Evolutionary conservation across 2,797 vertebrate species (phyloP), one percentile per base, ranked within the genome.

Genomic region (Cryptoblepharus egeriae): DNA sequence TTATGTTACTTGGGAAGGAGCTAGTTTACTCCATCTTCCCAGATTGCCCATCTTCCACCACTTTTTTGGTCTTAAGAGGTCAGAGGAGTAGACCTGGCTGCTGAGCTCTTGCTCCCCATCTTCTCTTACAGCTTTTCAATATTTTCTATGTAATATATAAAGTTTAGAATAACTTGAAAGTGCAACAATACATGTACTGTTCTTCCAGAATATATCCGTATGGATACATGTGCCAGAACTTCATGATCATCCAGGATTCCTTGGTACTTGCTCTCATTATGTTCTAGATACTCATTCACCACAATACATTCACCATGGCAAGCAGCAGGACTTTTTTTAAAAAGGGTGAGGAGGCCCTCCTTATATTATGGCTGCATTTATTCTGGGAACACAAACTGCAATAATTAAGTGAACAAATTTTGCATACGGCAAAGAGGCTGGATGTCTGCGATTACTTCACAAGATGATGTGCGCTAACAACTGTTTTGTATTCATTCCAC

Each of bases 391-490:
- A 7, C 32, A 55, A 79, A 12, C 24, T 32, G 12, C 67, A 30
- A 3, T 58, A 20, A 16, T 58, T 20, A 70, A 30, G 28, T 24
- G 32, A 58, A 58, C 37, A 5, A 58, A 12, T 69, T 37, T 58
- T 24, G 55, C 6, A 6, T 13, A 15, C 26, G 30, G 58, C 65
- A 79, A 35, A 68, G 35, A 37, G 55, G 8, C 28, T 45, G 67
- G 69, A n/a, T 79, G 13, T 83, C 64, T 85, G 75, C 39, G 78
- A 75, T 37, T 86, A 64, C 28, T 32, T 32, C 64, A 4, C 49
- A 5, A 18, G n/a, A 79, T 91, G 86, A 86, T 70, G 72, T 85
- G 69, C 78, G 60, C 39, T 90, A 49, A 91, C 89, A 86, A 87
- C 76, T 57, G 58, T n/a, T 73, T 82, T 68, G 82, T 87, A 64